phyloP scores from a whole-genome alignment of 2,888 invertebrate genomes.

The Hylaea fasciaria region DNA sequence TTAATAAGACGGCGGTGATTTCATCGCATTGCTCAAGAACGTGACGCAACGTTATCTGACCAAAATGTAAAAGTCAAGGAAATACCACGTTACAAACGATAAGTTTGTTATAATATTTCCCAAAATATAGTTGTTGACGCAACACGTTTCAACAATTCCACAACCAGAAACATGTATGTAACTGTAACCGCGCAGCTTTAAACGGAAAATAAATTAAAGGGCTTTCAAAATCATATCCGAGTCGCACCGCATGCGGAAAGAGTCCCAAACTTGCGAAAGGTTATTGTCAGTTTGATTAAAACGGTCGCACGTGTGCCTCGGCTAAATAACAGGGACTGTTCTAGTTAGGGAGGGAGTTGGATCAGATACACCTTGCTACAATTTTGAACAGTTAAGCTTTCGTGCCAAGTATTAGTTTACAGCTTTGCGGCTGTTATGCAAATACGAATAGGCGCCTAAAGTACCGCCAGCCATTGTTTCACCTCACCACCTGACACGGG shows the following conservation, averaged over 20 bases:
- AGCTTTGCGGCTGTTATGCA: conserved; percentile 55
- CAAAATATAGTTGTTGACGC: conserved; percentile 1
- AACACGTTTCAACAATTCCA: conserved; percentile 6
- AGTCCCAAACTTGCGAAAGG: conserved; percentile 37
- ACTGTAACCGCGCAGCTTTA: conserved; percentile 19
- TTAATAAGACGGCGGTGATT: not conserved
- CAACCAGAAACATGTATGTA: conserved; percentile 11
- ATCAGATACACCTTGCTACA: conserved; percentile 50
- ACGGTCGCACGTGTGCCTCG: conserved; percentile 34
- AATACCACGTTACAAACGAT: too few relatives aligned
- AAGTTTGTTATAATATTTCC: not conserved
- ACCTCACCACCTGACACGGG: conserved; percentile 41
- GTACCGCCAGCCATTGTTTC: conserved; percentile 48
- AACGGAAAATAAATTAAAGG: conserved; percentile 35
- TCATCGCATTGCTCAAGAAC: conserved; percentile 1
- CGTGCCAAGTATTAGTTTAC: conserved; percentile 57
- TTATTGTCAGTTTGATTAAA: conserved; percentile 45
- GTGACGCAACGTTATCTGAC: not conserved
- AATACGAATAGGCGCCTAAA: conserved; percentile 54
- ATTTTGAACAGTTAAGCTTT: conserved; percentile 51
- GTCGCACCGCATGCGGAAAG: conserved; percentile 35
- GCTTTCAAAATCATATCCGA: conserved; percentile 37
- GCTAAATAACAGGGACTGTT: conserved; percentile 34
- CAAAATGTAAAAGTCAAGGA: too few relatives aligned
- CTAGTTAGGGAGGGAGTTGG: conserved; percentile 35